These are phyloP conservation scores for Porites cylindrica DNA, from an alignment of 92 coral and sea anemone species.

Conservation along the genomic window DNA sequence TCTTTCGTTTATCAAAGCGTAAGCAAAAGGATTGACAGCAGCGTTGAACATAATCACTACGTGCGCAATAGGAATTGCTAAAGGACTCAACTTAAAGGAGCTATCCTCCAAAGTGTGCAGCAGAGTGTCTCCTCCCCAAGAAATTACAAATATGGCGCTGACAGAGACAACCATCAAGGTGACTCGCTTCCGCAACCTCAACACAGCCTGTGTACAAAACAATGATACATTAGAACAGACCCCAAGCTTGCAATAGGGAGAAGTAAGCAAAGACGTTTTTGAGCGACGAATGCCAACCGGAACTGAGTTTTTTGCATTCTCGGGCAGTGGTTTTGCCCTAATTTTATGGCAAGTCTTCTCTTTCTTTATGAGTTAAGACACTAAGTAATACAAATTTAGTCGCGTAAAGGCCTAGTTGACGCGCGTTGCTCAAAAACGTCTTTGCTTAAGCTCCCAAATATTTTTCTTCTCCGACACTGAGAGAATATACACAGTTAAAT, in stretches of 20 bases:
- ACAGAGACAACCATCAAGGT: conserved; percentile 2
- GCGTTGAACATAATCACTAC: neutral
- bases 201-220: neutral
- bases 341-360: too few species aligned
- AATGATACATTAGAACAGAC: neutral
- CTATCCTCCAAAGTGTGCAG: neutral
- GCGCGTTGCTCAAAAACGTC: too few species aligned
- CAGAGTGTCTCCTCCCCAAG: neutral
- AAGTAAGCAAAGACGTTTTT: too few species aligned
- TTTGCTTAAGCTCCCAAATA: too few species aligned
- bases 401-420: neutral
- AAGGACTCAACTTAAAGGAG: neutral
- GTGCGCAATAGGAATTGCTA: neutral
- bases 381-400: too few species aligned
- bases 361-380: too few species aligned
- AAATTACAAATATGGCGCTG: neutral
- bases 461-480: too few species aligned
- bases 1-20: neutral
- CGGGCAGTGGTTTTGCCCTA: too few species aligned
- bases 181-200: conserved; percentile 1
- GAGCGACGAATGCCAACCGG: too few species aligned
- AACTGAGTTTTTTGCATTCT: too few species aligned
- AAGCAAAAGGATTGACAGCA: neutral
- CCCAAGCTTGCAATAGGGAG: neutral
- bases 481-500: too few species aligned